These are phyloP conservation scores for Epinotia nisella DNA, from an alignment of 2,888 invertebrate genomes.

Conservation along the genomic window DNA sequence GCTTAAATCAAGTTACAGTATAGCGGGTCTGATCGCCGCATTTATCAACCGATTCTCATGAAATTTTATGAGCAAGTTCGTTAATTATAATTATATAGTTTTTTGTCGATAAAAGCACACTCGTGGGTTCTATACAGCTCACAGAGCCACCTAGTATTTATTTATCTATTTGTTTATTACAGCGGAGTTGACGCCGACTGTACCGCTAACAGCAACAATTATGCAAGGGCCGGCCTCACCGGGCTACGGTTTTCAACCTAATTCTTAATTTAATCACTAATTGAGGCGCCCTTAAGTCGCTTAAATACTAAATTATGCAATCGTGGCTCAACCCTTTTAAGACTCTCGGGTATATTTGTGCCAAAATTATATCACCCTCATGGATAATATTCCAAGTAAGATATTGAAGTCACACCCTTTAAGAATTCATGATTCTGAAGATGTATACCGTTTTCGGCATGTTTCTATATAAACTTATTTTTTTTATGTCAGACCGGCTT, in stretches of 20 bases:
- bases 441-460: neutral
- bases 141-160: too few relatives aligned
- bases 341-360: constrained; percentile 22
- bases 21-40: too few relatives aligned
- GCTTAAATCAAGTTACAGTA: too few relatives aligned
- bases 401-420: neutral
- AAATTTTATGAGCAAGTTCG: too few relatives aligned
- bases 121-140: too few relatives aligned
- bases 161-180: too few relatives aligned
- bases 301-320: constrained; percentile 39
- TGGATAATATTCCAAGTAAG: neutral
- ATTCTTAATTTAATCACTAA: constrained; percentile 30
- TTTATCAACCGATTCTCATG: too few relatives aligned
- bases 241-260: constrained; percentile 5
- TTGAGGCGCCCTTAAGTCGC: constrained; percentile 18
- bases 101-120: too few relatives aligned
- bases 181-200: neutral
- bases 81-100: too few relatives aligned
- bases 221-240: neutral
- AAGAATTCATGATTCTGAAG: constrained; percentile 5
- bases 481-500: neutral
- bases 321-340: constrained; percentile 4
- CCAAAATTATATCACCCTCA: neutral
- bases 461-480: neutral
- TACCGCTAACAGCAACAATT: neutral